phyloP scores from a whole-genome alignment of 2,113 vertebrate species.

The Pelusios castaneus region DNA sequence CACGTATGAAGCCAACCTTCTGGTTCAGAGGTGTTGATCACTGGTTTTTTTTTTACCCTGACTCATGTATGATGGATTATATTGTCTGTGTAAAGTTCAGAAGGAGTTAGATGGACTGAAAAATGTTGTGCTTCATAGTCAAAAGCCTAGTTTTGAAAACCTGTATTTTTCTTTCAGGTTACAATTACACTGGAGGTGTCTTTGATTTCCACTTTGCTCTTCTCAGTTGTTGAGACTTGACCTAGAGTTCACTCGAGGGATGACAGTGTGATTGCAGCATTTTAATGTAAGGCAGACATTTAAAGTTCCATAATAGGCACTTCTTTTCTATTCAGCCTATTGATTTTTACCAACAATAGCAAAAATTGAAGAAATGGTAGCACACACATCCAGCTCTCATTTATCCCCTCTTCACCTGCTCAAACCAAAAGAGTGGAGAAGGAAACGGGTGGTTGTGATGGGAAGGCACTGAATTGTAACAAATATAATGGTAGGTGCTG shows the following conservation, averaged over 20 bases:
- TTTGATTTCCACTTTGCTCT: conserved; percentile 43
- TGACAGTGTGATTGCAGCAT: neutral
- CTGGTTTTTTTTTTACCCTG: neutral
- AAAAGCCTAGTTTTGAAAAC: conserved; percentile 44
- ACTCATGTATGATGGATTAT: neutral
- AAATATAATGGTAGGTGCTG: neutral
- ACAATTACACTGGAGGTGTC: neutral
- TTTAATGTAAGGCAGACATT: neutral
- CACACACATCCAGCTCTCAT: rapidly evolving
- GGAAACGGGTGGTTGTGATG: neutral
- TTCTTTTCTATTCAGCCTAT: neutral
- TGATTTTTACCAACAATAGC: conserved; percentile 25
- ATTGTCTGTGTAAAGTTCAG: neutral
- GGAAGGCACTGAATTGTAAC: neutral
- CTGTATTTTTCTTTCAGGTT: conserved; percentile 15
- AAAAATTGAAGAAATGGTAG: conserved; percentile 12
- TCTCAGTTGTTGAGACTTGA: neutral
- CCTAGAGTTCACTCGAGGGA: neutral
- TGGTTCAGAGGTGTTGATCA: neutral
- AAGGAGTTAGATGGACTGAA: neutral
- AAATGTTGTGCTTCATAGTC: neutral
- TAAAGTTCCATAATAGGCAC: neutral
- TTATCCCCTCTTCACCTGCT: conserved; percentile 16
- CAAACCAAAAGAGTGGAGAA: neutral
- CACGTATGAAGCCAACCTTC: neutral